Conservation (phyloP, 2,797 vertebrate species). For the Acanthis flammea region DNA sequence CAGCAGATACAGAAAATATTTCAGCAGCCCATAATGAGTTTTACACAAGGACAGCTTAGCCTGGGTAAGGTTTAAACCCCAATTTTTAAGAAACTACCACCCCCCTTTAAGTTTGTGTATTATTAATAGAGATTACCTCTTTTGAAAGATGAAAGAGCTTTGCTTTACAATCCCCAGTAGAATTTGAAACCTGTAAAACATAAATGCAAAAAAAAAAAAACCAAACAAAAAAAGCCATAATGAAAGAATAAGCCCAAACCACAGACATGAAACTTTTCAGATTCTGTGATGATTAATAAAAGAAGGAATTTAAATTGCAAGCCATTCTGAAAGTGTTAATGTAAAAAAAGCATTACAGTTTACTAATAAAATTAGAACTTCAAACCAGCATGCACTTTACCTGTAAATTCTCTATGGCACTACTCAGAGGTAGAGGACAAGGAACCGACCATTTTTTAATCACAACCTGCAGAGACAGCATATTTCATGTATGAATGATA, state of each 20-base stretch:
- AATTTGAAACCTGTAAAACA: constrained; percentile 84
- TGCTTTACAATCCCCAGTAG: constrained; percentile 84
- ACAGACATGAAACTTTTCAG: background rate
- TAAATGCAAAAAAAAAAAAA: background rate
- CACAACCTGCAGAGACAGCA: constrained; percentile 79
- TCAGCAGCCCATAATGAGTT: constrained; percentile 15
- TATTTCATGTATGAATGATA: background rate
- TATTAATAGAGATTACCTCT: constrained; percentile 82
- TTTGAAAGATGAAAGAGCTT: constrained; percentile 90
- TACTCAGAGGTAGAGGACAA: constrained; percentile 85
- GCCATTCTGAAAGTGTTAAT: background rate
- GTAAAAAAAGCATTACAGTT: background rate
- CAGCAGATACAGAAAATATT: constrained; percentile 40
- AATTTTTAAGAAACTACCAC: background rate
- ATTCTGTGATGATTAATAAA: constrained; percentile 23
- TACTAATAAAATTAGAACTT: constrained; percentile 12
- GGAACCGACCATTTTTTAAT: constrained; percentile 93
- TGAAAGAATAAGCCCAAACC: constrained; percentile 44
- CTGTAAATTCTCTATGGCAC: constrained; percentile 64
- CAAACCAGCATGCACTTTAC: constrained; percentile 56
- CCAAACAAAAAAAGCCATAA: background rate
- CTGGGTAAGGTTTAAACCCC: constrained; percentile 4
- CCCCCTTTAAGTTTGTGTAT: constrained; percentile 2
- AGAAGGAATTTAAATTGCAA: constrained; percentile 36
- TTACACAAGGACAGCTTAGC: constrained; percentile 14